Evolutionary conservation across 2,888 invertebrate genomes (phyloP), one percentile per base, ranked within the genome.

Genomic region (Perizoma affinitatum): DNA sequence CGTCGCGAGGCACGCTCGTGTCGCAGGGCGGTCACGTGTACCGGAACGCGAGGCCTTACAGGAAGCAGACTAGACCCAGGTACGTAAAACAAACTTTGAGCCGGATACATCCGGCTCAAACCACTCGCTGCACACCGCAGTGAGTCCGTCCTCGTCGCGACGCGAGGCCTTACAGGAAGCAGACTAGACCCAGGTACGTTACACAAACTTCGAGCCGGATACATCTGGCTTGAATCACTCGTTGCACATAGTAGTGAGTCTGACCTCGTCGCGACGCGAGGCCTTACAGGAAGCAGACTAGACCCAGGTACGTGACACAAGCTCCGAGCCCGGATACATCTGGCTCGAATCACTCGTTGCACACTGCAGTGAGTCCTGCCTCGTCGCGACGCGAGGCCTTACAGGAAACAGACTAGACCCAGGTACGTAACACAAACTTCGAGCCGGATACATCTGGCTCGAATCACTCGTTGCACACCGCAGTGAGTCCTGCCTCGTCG

Each of bases 1-100:
- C 91, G 71, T 93, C 93, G n/a, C 89, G 93, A 50, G 92, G 93
- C 55, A 94, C 93, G 6, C 84, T 93, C 0, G 93, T 93, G 44
- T 93, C 94, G 1, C 84, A 87, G 52, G 93, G 88, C 44, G 93
- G 93, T 1, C 88, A 92, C 68, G 92, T 93, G 22, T 93, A 93
- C 70, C 66, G 91, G 49, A 93, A 93, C 84, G 93, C 93, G 0
- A 56, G 92, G 33, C 87, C 88, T 0, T 86, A 91, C 69, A 73
- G 79, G 58, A 74, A 76, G 65, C 70, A 66, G 40, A 65, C 72
- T 0, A 76, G 75, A 6, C 86, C 78, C 55, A 90, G 88, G 88
- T 89, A 38, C 7, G 7, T 38, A 38, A 7, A 1, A 38, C 38
- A 38, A 38, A 6, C 38, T 38, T 38, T 4, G 38, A 7, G 38